phyloP scores from a whole-genome alignment of 1,140 invertebrate species.

The Fopius arisanus region DNA sequence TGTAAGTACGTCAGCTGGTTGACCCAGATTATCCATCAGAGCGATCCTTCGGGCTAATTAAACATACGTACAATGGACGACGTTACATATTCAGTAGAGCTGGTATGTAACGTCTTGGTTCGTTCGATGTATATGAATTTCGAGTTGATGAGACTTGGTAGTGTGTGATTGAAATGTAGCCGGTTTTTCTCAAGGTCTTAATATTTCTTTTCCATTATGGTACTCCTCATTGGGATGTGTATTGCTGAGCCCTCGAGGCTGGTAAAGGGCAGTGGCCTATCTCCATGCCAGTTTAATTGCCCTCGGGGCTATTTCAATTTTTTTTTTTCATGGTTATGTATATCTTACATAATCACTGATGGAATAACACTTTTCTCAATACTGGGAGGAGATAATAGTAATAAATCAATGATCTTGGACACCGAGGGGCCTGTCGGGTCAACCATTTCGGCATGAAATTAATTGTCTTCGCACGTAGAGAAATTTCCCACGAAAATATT shows the following conservation, averaged over 20 bases:
- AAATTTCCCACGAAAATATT: too few species aligned
- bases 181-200: background rate
- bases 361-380: background rate
- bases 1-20: constrained; percentile 41
- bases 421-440: background rate
- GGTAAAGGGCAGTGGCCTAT: background rate
- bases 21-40: constrained; percentile 44
- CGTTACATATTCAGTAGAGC: constrained; percentile 21
- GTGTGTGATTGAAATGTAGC: background rate
- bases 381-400: background rate
- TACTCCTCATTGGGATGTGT: background rate
- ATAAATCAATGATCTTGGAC: background rate
- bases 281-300: background rate
- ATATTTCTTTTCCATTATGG: background rate
- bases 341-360: background rate
- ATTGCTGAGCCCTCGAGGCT: background rate
- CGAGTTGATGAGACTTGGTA: background rate
- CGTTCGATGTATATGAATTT: background rate
- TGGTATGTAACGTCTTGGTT: background rate
- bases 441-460: background rate
- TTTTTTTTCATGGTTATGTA: background rate
- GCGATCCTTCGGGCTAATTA: constrained; percentile 43
- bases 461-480: too few species aligned
- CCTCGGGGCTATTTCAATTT: background rate
- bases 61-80: constrained; percentile 29